phyloP scores from a whole-genome alignment of 2,888 invertebrate genomes.

The Pollenia angustigena region DNA sequence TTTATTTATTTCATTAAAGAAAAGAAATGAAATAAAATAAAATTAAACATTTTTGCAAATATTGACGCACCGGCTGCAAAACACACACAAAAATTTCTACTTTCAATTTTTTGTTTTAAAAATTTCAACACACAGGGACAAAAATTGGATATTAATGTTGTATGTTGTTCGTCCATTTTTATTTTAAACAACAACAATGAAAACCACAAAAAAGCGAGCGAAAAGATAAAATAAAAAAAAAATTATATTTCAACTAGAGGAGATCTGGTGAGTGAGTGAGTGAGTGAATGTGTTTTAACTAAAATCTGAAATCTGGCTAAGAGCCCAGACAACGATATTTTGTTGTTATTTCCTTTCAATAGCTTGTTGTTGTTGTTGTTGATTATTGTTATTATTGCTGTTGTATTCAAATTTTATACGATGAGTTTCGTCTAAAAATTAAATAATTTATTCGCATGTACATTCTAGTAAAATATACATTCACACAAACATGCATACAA shows the following conservation, averaged over 20 bases:
- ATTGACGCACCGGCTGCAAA: conserved; percentile 74
- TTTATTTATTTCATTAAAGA: conserved; percentile 1
- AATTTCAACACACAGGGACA: conserved; percentile 31
- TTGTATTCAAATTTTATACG: conserved; percentile 31
- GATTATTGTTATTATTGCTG: conserved; percentile 17
- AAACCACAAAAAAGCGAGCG: neutral
- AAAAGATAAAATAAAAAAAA: conserved; percentile 7
- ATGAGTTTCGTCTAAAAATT: conserved; percentile 26
- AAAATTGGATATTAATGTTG: conserved; percentile 30
- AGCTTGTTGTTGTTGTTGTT: conserved; percentile 60
- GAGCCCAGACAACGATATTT: conserved; percentile 79
- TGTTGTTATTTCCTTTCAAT: conserved; percentile 75
- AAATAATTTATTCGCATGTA: neutral
- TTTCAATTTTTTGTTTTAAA: conserved; percentile 27
- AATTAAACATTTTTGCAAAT: conserved; percentile 50
- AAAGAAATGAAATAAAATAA: neutral
- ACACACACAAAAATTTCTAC: conserved; percentile 20
- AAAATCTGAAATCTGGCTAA: conserved; percentile 77
- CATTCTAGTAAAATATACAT: no score
- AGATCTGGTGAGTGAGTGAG: conserved; percentile 6
- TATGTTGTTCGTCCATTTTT: conserved; percentile 15
- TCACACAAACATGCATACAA: conserved; percentile 74
- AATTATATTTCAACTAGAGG: neutral
- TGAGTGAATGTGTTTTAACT: conserved; percentile 34
- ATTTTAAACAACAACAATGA: conserved; percentile 3